These are phyloP conservation scores for Polia nebulosa DNA, from an alignment of 2,888 invertebrate genomes.

Conservation along the genomic window DNA sequence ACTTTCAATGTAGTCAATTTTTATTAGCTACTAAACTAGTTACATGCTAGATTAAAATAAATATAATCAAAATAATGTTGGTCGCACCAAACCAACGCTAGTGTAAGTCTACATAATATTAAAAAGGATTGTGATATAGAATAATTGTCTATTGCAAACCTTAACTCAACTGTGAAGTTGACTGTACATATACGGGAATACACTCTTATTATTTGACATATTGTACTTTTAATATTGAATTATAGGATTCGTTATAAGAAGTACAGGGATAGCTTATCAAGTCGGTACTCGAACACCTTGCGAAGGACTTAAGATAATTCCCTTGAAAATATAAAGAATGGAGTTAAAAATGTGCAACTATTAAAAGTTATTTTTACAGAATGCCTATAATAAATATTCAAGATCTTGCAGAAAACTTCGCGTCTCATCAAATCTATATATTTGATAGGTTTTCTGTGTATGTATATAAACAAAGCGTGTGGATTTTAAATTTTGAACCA, in stretches of 20 bases:
- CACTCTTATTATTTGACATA: conserved; percentile 53
- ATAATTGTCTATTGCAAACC: conserved; percentile 80
- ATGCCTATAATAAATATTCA: conserved; percentile 7
- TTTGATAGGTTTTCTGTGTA: conserved; percentile 38
- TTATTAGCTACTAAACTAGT: conserved; percentile 44
- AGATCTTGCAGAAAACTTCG: conserved; percentile 14
- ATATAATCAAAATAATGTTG: conserved; percentile 68
- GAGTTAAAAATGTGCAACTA: conserved; percentile 30
- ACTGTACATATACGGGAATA: conserved; percentile 48
- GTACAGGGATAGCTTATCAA: conserved; percentile 58
- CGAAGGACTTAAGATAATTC: conserved; percentile 24
- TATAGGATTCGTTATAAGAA: conserved; percentile 44
- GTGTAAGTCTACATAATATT: conserved; percentile 74
- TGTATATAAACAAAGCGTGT: conserved; percentile 12
- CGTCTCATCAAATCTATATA: conserved; percentile 11
- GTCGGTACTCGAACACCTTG: conserved; percentile 37
- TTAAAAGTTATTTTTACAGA: conserved; percentile 9
- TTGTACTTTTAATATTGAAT: conserved; percentile 59
- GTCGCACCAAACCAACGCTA: conserved; percentile 72
- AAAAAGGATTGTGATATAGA: conserved; percentile 85
- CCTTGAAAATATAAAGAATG: conserved; percentile 50
- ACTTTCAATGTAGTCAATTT: conserved; percentile 21
- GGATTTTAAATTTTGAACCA: conserved; percentile 35
- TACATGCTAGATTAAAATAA: conserved; percentile 35
- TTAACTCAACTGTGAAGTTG: conserved; percentile 58